Percentiles rank a stretch among this genome's conserved stretches.
These are phyloP conservation scores for Ctenicera cuprea DNA, from an alignment of 2,888 invertebrate species.

Conservation along the genomic window DNA sequence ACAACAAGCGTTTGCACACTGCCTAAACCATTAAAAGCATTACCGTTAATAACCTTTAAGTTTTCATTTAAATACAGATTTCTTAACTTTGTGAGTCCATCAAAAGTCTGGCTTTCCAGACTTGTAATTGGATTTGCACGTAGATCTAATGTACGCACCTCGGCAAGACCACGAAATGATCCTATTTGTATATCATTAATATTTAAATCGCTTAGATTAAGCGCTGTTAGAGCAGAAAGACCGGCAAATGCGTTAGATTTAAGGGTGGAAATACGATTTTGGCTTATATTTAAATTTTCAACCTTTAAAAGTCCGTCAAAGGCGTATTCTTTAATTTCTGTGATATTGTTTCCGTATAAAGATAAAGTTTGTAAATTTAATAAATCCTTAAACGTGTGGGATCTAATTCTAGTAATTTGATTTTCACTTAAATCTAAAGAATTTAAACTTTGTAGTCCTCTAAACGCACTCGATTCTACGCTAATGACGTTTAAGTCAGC, in stretches of 20 bases:
- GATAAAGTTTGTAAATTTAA: too few relatives aligned
- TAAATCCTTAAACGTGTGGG: too few relatives aligned
- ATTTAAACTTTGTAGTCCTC: background rate
- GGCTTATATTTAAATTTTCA: too few relatives aligned
- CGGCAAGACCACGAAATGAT: background rate
- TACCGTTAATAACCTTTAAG: background rate
- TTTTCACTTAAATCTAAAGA: conserved; percentile 1
- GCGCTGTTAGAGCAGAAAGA: background rate
- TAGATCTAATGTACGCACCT: conserved; percentile 17
- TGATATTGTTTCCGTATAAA: too few relatives aligned
- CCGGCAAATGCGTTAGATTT: too few relatives aligned
- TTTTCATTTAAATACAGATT: background rate
- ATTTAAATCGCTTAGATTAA: conserved; percentile 4
- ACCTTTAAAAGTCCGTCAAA: too few relatives aligned
- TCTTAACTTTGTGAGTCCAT: conserved; percentile 9
- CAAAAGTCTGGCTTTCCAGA: background rate
- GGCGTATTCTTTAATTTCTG: too few relatives aligned
- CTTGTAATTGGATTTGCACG: background rate
- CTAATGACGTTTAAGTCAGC: too few relatives aligned
- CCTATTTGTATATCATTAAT: background rate
- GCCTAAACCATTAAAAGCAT: conserved; percentile 6
- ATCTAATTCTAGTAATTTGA: too few relatives aligned
- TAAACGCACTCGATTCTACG: background rate
- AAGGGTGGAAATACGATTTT: too few relatives aligned
- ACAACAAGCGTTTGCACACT: background rate